Evolutionary conservation across 2,888 invertebrate species (phyloP).

Genomic region (Oxyscelio sp.): DNA sequence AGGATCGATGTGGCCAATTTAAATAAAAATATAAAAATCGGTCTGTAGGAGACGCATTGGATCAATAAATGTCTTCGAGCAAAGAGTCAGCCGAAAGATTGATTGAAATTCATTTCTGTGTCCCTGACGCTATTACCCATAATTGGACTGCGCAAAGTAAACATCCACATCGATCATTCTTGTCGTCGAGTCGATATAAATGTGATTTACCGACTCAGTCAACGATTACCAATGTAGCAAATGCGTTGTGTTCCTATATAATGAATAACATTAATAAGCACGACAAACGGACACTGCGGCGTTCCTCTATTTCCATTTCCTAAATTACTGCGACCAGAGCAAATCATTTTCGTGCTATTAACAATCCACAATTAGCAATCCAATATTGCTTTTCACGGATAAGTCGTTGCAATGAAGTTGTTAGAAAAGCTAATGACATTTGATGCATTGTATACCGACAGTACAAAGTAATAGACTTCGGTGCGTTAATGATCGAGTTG

Average conservation of each 20-base stretch:
- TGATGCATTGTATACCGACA: constrained; percentile 1
- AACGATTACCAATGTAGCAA: no score
- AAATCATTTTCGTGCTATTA: constrained; percentile 45
- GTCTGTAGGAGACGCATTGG: no score
- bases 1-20: no score
- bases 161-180: no score
- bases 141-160: constrained; percentile 78
- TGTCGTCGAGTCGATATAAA: no score
- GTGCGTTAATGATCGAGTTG: constrained; percentile 6
- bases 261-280: constrained; percentile 64
- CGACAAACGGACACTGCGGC: constrained; percentile 37
- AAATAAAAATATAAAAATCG: constrained; percentile 34
- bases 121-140: constrained; percentile 76
- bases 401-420: constrained; percentile 7
- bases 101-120: constrained; percentile 80
- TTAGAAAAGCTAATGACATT: constrained; percentile 20
- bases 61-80: constrained; percentile 68
- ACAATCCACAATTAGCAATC: constrained; percentile 19
- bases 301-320: constrained; percentile 50
- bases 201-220: no score
- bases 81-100: constrained; percentile 78
- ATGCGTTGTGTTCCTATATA: constrained; percentile 42
- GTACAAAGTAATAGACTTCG: background rate
- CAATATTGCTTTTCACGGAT: background rate
- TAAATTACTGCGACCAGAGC: constrained; percentile 11